Conservation (phyloP, 2,797 vertebrate species). For the Meriones psammophilus region DNA sequence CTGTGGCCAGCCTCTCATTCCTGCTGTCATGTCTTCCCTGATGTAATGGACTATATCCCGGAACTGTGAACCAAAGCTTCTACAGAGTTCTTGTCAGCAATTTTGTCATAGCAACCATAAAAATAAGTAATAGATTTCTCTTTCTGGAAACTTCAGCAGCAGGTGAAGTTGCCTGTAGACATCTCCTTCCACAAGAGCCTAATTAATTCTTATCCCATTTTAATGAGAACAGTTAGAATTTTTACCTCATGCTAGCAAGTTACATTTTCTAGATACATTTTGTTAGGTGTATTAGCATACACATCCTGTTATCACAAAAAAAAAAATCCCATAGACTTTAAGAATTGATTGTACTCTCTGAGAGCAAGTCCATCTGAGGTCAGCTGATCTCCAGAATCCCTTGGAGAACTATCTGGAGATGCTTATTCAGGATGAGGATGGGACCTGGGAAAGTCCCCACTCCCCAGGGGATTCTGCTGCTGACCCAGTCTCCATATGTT, state of each 20-base stretch:
- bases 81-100: neutral
- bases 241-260: neutral
- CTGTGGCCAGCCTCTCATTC: neutral
- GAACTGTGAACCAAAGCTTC: neutral
- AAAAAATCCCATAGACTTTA: neutral
- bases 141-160: neutral
- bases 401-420: neutral
- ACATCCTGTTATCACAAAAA: neutral
- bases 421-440: neutral
- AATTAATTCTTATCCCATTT: neutral
- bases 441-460: neutral
- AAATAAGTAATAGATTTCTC: neutral
- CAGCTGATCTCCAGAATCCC: neutral
- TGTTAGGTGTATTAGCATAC: neutral
- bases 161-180: neutral
- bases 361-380: neutral
- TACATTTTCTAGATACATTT: neutral
- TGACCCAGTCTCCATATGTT: neutral
- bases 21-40: neutral
- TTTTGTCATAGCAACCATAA: neutral
- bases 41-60: neutral
- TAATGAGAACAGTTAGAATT: neutral
- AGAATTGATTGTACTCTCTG: neutral
- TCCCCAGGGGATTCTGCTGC: neutral
- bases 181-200: neutral